Evolutionary conservation across 2,113 vertebrate species (phyloP), one percentile per base, ranked within the genome.

Genomic region (Propithecus coquereli): DNA sequence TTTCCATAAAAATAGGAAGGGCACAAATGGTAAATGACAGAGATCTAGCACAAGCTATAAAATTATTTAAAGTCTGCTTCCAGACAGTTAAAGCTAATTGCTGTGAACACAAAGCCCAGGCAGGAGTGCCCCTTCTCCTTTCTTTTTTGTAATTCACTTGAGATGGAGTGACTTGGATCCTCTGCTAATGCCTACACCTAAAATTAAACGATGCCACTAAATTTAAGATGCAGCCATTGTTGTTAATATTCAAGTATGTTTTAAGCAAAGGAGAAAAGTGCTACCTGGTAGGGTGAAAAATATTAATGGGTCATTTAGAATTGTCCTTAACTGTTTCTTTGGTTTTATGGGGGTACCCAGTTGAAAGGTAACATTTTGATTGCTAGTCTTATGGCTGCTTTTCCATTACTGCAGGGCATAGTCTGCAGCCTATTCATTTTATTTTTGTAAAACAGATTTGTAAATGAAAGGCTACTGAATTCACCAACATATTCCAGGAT

Each of bases 31-130:
- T 97, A 87, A 97, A 98, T 81, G 94, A 93, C 96, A 86, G 63
- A 61, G 81, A 89, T 94, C 63, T 92, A 94, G 86, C 47, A 37
- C 54, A 82, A 91, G 93, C 13, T 57, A 95, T 97, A 83, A 97
- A 97, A 98, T 98, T 65, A 96, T 97, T 97, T 91, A 74, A 98
- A 98, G 90, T 92, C 83, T 82, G 97, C 94, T 97, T 90, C 97
- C 79, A 91, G 95, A 57, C 0, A 30, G 73, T 88, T 95, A 70
- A 83, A 95, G 96, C 88, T 98, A 97, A 98, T 97, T 96, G 94
- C 91, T 90, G 43, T n/a, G 90, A 96, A 94, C 68, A 83, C 95
- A 97, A 98, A 89, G 87, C 68, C 87, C 70, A 7, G 5, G 57
- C 90, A 82, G 95, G 76, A 76, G 79, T 40, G 68, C 61, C 34